These are phyloP conservation scores for Leptobrachium ailaonicum DNA, from an alignment of 2,113 vertebrate species.

Conservation along the genomic window DNA sequence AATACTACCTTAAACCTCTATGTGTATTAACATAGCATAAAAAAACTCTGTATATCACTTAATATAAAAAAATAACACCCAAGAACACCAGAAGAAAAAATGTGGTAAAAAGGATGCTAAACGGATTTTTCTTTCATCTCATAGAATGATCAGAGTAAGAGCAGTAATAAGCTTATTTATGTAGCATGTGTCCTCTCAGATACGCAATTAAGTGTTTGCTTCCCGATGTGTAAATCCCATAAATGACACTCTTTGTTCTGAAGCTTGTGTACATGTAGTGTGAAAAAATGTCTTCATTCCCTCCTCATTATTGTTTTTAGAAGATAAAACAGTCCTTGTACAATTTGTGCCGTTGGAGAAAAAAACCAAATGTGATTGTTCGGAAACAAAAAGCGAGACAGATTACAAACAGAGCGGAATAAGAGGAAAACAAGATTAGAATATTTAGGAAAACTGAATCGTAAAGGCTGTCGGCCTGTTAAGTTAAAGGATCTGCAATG, in stretches of 20 bases:
- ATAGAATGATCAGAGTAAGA: constrained; percentile 16
- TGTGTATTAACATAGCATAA: no score
- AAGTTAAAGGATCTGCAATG: neutral
- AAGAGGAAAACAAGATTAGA: constrained; percentile 38
- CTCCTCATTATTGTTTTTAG: constrained; percentile 43
- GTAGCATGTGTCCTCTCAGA: constrained; percentile 5
- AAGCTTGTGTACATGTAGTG: constrained; percentile 16
- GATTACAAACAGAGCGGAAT: constrained; percentile 40
- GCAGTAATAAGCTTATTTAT: constrained; percentile 33
- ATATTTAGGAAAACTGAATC: neutral
- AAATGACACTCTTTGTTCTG: constrained; percentile 14
- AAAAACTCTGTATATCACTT: no score
- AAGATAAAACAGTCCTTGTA: constrained; percentile 35
- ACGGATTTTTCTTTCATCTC: constrained; percentile 10
- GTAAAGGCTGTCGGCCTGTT: neutral
- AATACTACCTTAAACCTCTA: no score
- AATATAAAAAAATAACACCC: no score
- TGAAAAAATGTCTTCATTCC: constrained; percentile 27
- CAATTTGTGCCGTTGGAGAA: constrained; percentile 31
- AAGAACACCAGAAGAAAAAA: no score
- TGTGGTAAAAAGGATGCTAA: neutral
- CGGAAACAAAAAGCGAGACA: constrained; percentile 39
- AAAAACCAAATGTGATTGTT: constrained; percentile 21
- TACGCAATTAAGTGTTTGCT: constrained; percentile 25
- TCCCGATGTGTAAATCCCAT: constrained; percentile 35